A percentile compares a stretch with the other conserved stretches of the same genome.
Conservation (phyloP, 2,113 vertebrate species). For the Zosterops borbonicus region DNA sequence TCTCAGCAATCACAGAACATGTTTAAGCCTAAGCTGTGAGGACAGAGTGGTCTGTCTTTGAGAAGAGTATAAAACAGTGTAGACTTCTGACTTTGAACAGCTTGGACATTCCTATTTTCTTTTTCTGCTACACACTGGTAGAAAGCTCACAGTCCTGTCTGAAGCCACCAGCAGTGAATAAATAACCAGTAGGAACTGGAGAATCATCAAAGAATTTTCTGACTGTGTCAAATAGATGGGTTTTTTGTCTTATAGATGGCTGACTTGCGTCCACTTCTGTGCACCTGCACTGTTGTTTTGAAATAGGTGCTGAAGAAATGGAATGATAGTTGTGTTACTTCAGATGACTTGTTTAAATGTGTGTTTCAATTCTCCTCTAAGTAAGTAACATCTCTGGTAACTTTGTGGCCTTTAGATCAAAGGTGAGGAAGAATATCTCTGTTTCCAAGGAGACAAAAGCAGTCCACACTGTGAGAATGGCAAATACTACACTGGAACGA, state of each 20-base stretch:
- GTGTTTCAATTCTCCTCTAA: not conserved
- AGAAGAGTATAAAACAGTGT: not conserved
- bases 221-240: accelerated
- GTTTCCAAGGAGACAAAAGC: not conserved
- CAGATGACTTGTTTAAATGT: not conserved
- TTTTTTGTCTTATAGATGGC: not conserved
- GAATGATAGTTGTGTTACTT: not conserved
- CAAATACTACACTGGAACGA: not conserved
- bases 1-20: not conserved
- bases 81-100: not conserved
- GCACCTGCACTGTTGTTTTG: not conserved
- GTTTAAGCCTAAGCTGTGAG: not conserved
- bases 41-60: not conserved
- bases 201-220: not conserved
- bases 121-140: not conserved
- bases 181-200: not conserved
- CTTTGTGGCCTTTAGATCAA: not conserved
- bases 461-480: not conserved
- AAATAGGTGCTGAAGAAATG: not conserved
- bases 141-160: not conserved
- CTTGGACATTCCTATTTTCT: not conserved
- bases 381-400: not conserved
- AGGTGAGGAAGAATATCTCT: not conserved
- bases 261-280: not conserved
- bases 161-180: not conserved